Percentiles rank a stretch among this genome's conserved stretches.
These are phyloP conservation scores for Alfaro cultratus DNA, from an alignment of 2,797 vertebrate species.

Conservation along the genomic window DNA sequence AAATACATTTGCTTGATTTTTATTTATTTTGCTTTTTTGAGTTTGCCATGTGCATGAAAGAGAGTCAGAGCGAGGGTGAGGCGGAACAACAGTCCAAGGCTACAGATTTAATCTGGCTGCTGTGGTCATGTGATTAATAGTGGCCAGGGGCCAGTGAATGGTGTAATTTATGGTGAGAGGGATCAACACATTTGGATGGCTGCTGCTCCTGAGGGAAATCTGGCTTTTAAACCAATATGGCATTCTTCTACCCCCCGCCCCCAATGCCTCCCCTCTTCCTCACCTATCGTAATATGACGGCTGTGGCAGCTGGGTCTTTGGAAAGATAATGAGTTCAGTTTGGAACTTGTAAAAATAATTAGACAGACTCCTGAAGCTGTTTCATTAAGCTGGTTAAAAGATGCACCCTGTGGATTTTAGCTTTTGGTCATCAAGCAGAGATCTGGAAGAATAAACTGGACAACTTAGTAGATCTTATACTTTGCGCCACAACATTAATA, in stretches of 20 bases:
- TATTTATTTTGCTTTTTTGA: slow-evolving; percentile 11
- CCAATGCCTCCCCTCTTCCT: slow-evolving; percentile 10
- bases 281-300: slow-evolving; percentile 36
- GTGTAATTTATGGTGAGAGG: slow-evolving; percentile 78
- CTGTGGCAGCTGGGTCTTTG: slow-evolving; percentile 33
- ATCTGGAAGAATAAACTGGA: slow-evolving; percentile 10
- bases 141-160: slow-evolving; percentile 74
- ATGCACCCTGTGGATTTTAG: slow-evolving; percentile 4
- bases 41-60: slow-evolving; percentile 48
- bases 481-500: slow-evolving; percentile 6
- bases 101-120: slow-evolving; percentile 81
- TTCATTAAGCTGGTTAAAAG: slow-evolving; percentile 14
- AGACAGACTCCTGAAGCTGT: slow-evolving; percentile 15
- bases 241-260: slow-evolving; percentile 47
- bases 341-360: slow-evolving; percentile 29
- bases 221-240: slow-evolving; percentile 72
- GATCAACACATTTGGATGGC: slow-evolving; percentile 77
- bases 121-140: slow-evolving; percentile 81
- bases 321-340: slow-evolving; percentile 35
- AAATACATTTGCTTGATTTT: slow-evolving; percentile 8
- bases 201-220: slow-evolving; percentile 80
- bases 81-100: slow-evolving; percentile 75
- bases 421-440: slow-evolving; percentile 10
- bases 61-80: slow-evolving; percentile 61
- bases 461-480: background rate